Evolutionary conservation across 2,797 vertebrate genomes (phyloP), one percentile per base, ranked within the genome.

Genomic region (Cynodonichthys magdalenae): DNA sequence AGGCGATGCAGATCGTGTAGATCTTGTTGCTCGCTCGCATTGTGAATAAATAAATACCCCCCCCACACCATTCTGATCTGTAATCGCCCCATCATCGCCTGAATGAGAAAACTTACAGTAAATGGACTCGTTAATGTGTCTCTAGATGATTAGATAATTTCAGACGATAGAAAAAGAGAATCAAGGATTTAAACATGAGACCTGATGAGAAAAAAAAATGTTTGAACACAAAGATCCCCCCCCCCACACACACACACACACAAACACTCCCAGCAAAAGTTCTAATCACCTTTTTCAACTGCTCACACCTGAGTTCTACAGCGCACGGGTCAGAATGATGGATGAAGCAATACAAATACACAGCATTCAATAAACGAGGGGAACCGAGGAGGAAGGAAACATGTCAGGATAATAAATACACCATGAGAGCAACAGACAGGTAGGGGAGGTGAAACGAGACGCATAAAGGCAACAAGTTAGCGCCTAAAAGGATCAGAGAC

Each of bases 311-410:
- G 63, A 15, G 55, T 36, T 52, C 50, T 55, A 41, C 54, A 54
- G 67, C 69, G 39, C 66, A 75, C 58, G 15, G 58, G 73, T 65
- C 78, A 76, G 54, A 55, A 74, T 87, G 84, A 90, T 86, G 84
- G 80, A 88, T 84, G 80, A 73, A 39, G 63, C 78, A 46, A 73
- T 61, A 63, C 28, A 71, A 79, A 79, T 79, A 84, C 61, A 76
- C 78, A 82, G 51, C 70, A 69, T 45, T 57, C 64, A 71, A 77
- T 79, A 71, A 74, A 48, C 59, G 29, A 14, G 48, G 45, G 52
- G 63, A 29, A 24, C 42, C 63, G 31, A 20, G 8, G 49, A n/a
- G 20, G 14, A 6, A 41, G 70, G 58, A 55, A 71, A 53, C 39
- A 62, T 51, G 65, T 63, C 61, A 50, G 63, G 64, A 70, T 69